These are phyloP conservation scores for Temnothorax nylanderi DNA, from an alignment of 1,140 invertebrate genomes.

Conservation along the genomic window DNA sequence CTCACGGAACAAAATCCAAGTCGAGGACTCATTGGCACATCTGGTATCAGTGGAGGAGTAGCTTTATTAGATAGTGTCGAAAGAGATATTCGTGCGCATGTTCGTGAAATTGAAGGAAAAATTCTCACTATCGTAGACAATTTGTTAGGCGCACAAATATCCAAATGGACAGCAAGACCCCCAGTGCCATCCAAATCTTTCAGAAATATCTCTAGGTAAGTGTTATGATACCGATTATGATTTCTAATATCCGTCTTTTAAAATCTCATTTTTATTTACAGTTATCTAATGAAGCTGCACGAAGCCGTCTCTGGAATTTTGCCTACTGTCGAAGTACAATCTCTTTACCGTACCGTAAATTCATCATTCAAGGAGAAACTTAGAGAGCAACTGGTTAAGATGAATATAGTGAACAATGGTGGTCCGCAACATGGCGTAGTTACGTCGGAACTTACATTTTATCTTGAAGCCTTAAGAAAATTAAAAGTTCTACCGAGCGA, in stretches of 20 bases:
- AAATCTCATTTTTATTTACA: constrained; percentile 82
- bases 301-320: constrained; percentile 95
- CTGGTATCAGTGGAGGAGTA: constrained; percentile 80
- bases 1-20: constrained; percentile 79
- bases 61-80: constrained; percentile 88
- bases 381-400: constrained; percentile 92
- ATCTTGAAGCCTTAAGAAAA: constrained; percentile 95
- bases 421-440: constrained; percentile 98
- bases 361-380: constrained; percentile 95
- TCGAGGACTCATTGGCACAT: constrained; percentile 76
- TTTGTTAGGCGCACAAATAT: constrained; percentile 91
- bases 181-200: constrained; percentile 97
- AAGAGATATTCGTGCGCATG: constrained; percentile 94
- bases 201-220: constrained; percentile 92
- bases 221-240: background rate
- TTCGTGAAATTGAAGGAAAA: constrained; percentile 96
- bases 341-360: constrained; percentile 94
- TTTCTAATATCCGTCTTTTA: constrained; percentile 10
- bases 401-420: constrained; percentile 97
- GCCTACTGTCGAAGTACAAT: constrained; percentile 89
- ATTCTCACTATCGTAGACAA: constrained; percentile 95
- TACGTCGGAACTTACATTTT: constrained; percentile 97
- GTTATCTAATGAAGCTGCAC: constrained; percentile 96
- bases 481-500: constrained; percentile 92
- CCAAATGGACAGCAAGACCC: constrained; percentile 96